Evolutionary conservation across 2,113 vertebrate genomes (phyloP).

Genomic region (Cynocephalus volans): DNA sequence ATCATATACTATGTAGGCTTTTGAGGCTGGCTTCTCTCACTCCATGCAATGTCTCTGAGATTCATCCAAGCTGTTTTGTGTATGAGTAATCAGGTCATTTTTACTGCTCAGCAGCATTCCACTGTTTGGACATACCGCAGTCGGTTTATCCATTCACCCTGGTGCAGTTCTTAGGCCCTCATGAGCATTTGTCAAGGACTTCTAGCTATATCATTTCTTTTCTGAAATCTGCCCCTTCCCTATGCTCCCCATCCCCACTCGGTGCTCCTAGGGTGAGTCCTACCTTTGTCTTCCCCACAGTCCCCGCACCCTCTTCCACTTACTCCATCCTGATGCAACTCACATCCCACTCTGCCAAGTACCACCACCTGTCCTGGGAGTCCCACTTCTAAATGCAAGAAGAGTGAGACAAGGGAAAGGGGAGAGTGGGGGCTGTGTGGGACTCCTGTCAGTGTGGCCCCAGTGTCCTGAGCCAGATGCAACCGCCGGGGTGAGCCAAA

Average conservation of each 20-base stretch:
- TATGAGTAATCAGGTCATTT: neutral
- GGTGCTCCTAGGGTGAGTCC: neutral
- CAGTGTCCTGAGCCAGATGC: neutral
- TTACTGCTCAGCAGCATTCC: neutral
- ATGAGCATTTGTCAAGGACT: no score
- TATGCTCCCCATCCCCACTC: neutral
- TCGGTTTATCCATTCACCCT: neutral
- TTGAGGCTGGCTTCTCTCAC: neutral
- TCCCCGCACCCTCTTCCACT: neutral
- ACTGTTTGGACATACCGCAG: neutral
- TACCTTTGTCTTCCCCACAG: no score
- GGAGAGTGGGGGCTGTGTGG: no score
- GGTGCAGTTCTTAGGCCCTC: neutral
- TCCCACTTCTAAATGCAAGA: neutral
- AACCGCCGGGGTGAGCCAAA: neutral
- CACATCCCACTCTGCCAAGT: no score
- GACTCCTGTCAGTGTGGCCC: neutral
- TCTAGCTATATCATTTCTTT: neutral
- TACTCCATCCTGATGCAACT: neutral
- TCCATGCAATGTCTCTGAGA: neutral
- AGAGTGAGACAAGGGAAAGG: fast-evolving
- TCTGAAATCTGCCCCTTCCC: neutral
- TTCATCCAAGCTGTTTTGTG: neutral
- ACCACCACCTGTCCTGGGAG: neutral
- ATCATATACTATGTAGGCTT: neutral